These are phyloP conservation scores for Anser brachyrhynchus DNA, from an alignment of 2,113 vertebrate genomes.

Conservation along the genomic window DNA sequence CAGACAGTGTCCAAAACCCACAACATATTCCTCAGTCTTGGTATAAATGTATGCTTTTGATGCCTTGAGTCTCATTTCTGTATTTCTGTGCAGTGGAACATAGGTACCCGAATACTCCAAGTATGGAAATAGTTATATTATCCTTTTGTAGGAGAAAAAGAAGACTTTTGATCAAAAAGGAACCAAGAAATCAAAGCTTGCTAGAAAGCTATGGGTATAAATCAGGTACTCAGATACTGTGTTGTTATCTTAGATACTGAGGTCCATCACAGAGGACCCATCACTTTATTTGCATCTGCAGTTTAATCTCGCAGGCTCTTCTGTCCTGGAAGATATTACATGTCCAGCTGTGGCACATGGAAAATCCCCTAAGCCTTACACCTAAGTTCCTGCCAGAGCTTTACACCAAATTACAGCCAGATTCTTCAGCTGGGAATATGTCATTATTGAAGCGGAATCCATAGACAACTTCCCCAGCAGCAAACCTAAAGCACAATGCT, in stretches of 20 bases:
- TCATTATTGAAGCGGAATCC: neutral
- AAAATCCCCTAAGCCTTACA: neutral
- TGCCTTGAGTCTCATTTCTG: neutral
- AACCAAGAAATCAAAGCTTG: neutral
- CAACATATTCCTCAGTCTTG: neutral
- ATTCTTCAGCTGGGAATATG: neutral
- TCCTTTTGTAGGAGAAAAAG: neutral
- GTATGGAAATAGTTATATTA: neutral
- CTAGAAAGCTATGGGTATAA: neutral
- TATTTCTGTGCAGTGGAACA: neutral
- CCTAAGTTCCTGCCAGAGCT: neutral
- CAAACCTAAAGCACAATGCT: neutral
- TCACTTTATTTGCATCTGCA: neutral
- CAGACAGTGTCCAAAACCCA: neutral
- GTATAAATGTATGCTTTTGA: neutral
- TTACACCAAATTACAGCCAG: neutral
- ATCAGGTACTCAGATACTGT: neutral
- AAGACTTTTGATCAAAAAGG: neutral
- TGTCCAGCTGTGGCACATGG: accelerated
- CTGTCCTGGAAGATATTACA: neutral
- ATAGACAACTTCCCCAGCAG: neutral
- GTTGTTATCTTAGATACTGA: neutral
- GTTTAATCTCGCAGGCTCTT: neutral
- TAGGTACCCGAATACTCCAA: neutral
- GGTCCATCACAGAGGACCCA: neutral